Evolutionary conservation across 2,888 invertebrate species (phyloP), one percentile per base, ranked within the genome.

Genomic region (Rhingia campestris): DNA sequence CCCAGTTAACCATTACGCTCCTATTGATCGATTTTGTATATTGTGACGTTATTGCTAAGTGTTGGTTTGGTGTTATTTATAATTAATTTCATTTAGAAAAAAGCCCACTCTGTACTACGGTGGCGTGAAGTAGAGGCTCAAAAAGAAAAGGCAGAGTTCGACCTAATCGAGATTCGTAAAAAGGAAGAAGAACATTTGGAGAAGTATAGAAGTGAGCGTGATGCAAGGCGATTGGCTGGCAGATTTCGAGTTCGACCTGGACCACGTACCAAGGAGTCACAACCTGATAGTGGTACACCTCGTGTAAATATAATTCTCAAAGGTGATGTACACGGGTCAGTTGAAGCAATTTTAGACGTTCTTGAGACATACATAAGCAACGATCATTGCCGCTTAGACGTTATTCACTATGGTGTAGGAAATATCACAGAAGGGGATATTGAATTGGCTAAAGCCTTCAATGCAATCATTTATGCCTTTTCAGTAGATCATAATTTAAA

Each of bases 301-400:
- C 91, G 90, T 80, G 89, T 96, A 67, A 94, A 93, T 87, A 91
- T 96, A 6, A 89, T 96, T 4, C 89, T 96, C 4, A 95, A 95
- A 93, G 96, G 96, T 30, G 99, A 99, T 92, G 99, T 99, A 2
- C 96, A 97, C 91, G 99, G 99, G 0, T 98, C 98, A 0, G 95
- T 99, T 51, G 99, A 99, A 91, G 99, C 99, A 0, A 96, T 99
- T 86, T 91, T 98, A 84, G 97, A 99, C 90, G 95, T 97, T 7
- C 90, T 99, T 69, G 96, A 96, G 86, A 96, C 97, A 0, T 99
- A 99, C 89, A 93, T 95, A 87, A 93, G 93, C n/a, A 92, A 94
- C 64, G 92, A 94, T 3, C 91, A 91, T 5, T 98, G 98, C 88
- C 93, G 94, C 54, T 92, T 99, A 10, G 95, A 97, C 88, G 91